Evolutionary conservation across 2,113 vertebrate genomes (phyloP), one percentile per base, ranked within the genome.

Genomic region (Acrocephalus kingi): DNA sequence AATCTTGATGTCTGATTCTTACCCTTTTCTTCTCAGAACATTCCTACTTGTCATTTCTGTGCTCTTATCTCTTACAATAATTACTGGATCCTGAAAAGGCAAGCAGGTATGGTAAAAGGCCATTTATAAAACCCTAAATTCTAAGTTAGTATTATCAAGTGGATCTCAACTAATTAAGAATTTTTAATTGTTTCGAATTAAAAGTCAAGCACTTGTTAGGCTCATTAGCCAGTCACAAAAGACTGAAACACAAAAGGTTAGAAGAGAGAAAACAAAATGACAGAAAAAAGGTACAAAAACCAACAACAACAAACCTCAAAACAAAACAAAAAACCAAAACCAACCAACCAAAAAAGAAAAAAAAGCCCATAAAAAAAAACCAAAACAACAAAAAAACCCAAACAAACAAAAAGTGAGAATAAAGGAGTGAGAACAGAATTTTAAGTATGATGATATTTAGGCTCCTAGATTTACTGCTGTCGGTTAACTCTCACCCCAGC

Each of bases 61-160:
- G 43, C 11, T 31, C 28, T 75, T 75, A 16, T 43, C 23, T 79
- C 37, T 35, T 35, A 13, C 1, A n/a, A 8, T 13, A 37, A 43
- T 31, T 56, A 12, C 10, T 51, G 51, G 22, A 64, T 31, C 22
- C 16, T 69, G 15, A 46, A 77, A 84, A 28, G 2, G 3, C 5
- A 3, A 27, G 2, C 2, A 49, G 1, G 1, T 37, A 15, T 15
- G 6, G 10, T 15, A 86, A 64, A 64, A 51, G 5, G 10, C 3
- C 37, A 9, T 51, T 69, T 69, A 27, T 27, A 51, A 69, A 78
- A 51, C 7, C 11, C 69, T 46, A 69, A 48, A 66, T 18, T 66
- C 7, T 62, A 49, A 23, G 9, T 55, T 31, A 39, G 3, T 39
- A 52, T n/a, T 19, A n/a, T 24, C 6, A 31, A 61, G 41, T 10